Evolutionary conservation across 2,113 vertebrate genomes (phyloP).

Genomic region (Barbus barbus): DNA sequence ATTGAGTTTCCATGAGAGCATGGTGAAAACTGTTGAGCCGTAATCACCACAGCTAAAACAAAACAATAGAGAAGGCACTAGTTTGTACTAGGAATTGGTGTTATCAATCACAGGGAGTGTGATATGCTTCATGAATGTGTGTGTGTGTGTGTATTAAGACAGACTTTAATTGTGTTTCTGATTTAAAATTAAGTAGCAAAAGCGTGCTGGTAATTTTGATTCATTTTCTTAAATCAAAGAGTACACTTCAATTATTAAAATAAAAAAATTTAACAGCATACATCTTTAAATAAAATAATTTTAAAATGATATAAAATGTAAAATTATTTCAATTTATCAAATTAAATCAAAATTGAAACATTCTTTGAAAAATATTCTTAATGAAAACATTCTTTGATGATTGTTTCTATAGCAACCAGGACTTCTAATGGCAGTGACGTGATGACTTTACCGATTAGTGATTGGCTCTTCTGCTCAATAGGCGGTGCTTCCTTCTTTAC

Average conservation of each 20-base stretch:
- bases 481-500: too few species aligned
- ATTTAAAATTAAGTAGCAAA: too few species aligned
- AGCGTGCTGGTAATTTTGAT: background rate
- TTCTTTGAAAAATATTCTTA: background rate
- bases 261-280: too few species aligned
- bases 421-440: too few species aligned
- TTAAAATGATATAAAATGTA: background rate
- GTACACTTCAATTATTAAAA: too few species aligned
- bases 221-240: background rate
- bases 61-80: background rate
- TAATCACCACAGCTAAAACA: background rate
- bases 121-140: background rate
- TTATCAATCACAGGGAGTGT: background rate
- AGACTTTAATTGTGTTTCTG: background rate
- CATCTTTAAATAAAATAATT: too few species aligned
- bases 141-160: background rate
- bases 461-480: too few species aligned
- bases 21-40: background rate
- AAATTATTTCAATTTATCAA: background rate
- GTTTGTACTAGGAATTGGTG: background rate
- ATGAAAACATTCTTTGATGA: background rate
- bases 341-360: background rate
- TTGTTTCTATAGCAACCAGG: too few species aligned
- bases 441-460: too few species aligned
- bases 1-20: background rate